Evolutionary conservation across 2,113 vertebrate genomes (phyloP), one percentile per base, ranked within the genome.

Genomic region (Chionomys nivalis): DNA sequence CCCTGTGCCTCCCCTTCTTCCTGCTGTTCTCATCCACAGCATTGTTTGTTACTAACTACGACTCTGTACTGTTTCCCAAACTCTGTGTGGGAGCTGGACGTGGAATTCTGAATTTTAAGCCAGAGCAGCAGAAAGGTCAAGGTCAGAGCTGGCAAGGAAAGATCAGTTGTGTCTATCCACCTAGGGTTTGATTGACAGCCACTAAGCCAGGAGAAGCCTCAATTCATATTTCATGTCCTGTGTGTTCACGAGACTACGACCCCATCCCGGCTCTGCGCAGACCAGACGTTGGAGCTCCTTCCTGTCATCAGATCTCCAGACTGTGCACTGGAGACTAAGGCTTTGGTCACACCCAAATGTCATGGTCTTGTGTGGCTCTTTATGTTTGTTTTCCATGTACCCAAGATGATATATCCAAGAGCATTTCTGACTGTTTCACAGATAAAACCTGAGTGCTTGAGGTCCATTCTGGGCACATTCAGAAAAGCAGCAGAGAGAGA

Each of bases 91-190:
- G 7, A 87, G 86, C 49, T 72, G 47, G n/a, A 85, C 26, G 23
- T 83, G 10, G 16, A 73, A 73, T 82, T 92, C 49, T 81, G 26
- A 93, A 31, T n/a, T 83, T 96, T 91, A 72, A 89, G 65, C 11
- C 7, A 1, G 2, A 21, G 13, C 49, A 33, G 19, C n/a, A 39
- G 82, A 42, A 94, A 89, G 39, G 58, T 36, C 36, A 7, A 47
- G 61, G 33, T 52, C 11, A 42, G 61, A 55, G 52, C 7, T n/a
- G 5, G 47, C 1, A 42, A 75, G 78, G 66, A 78, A 23, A 58
- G 21, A n/a, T 93, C 55, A 28, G 16, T 17, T 31, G 1, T 12
- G 81, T 16, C 63, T 79, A 5, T 17, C 16, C 36, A 78, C 39
- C 17, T 5, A 4, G 31, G 68, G 36, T 79, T 24, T 91, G 39